Base-by-base conservation (phyloP, 2,888 invertebrate species). In the Polydesmus complanatus region DNA sequence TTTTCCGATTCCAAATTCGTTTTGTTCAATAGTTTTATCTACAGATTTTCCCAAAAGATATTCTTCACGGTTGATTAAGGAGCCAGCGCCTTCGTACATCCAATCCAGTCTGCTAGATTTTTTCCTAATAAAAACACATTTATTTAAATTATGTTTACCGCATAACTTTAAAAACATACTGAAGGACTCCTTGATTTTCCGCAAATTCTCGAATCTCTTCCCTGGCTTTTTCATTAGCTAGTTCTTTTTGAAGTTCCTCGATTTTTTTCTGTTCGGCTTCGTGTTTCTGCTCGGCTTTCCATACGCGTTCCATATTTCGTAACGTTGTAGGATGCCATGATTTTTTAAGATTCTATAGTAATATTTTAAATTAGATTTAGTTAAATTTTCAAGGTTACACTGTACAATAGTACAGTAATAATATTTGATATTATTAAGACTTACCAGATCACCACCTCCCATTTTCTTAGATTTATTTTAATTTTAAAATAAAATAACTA, bases 21-120 rank as follows among this genome's bases (percentile, higher is more conserved):
- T 77, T 59, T 80, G 79, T 59, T 75, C 72, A 74, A 88, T 83
- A 57, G 83, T 82, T 74, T 88, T 88, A 68, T 92, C 92, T 61
- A 89, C 81, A 53, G 83, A 77, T 68, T 86, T 82, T 0, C 94
- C 94, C 48, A 91, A 76, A 25, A 95, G 77, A 76, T 93, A 95
- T 65, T 93, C 92, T 72, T 95, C 94, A 27, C 86, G 78, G 67
- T 92, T 85, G 0, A 83, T 80, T 66, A 79, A 75, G 23, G 77
- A 75, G 61, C 75, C 74, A 5, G 79, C 77, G 2, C 78, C 78
- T 78, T 89, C 70, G 65, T 74, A 74, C 69, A 75, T 70, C 73
- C 73, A 74, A 54, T 71, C 70, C 60, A 73, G 63, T 48, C 48
- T 62, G 56, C 62, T 61, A 1, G 60, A 47, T 25, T 56, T 55